Evolutionary conservation across 2,797 vertebrate species (phyloP).

Genomic region (Gymnocypris eckloni): DNA sequence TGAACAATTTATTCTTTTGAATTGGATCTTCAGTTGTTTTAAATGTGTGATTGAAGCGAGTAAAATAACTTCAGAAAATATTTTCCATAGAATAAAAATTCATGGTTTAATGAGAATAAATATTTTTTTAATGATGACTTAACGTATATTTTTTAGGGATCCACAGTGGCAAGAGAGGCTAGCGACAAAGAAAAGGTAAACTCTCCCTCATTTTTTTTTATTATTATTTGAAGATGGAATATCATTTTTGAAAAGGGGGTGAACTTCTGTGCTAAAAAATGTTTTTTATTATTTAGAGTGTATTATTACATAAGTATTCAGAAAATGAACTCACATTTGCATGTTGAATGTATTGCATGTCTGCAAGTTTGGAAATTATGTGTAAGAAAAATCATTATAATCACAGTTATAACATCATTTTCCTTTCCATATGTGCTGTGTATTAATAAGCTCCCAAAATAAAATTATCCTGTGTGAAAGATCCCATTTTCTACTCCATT

Average conservation of each 20-base stretch:
- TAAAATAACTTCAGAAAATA: background rate
- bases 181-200: slow-evolving; percentile 99
- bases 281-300: background rate
- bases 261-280: background rate
- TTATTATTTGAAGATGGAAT: background rate
- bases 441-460: slow-evolving; percentile 30
- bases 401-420: slow-evolving; percentile 22
- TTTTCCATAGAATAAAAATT: background rate
- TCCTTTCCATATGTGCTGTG: slow-evolving; percentile 22
- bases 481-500: slow-evolving; percentile 24
- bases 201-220: background rate
- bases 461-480: slow-evolving; percentile 13
- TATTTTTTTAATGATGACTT: background rate
- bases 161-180: slow-evolving; percentile 98
- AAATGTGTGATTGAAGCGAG: background rate
- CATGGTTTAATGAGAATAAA: background rate
- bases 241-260: background rate
- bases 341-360: slow-evolving; percentile 56
- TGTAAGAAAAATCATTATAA: background rate
- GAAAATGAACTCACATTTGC: slow-evolving; percentile 40
- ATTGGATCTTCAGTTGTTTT: background rate
- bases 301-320: slow-evolving; percentile 38
- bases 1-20: background rate
- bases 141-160: slow-evolving; percentile 83
- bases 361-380: slow-evolving; percentile 34